phyloP scores from a whole-genome alignment of 2,888 invertebrate genomes.

The Rhaphigaster nebulosa region DNA sequence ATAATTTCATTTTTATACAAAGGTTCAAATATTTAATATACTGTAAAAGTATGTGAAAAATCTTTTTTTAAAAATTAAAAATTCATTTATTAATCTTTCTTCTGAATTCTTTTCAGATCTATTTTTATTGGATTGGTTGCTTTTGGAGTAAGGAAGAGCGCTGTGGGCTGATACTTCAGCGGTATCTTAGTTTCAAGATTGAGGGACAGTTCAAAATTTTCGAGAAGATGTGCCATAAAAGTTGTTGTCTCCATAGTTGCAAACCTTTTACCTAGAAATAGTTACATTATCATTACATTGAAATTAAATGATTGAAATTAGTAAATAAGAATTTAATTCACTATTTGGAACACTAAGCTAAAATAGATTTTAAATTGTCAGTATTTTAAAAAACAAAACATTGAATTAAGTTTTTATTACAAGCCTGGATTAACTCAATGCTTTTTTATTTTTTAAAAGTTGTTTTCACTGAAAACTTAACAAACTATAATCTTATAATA shows the following conservation, averaged over 20 bases:
- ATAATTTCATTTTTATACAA: background rate
- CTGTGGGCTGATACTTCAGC: slow-evolving; percentile 1
- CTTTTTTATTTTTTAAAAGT: no score
- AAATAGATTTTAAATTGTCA: no score
- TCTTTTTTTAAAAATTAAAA: background rate
- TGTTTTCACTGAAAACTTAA: no score
- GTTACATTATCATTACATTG: background rate
- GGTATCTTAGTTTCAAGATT: slow-evolving; percentile 36
- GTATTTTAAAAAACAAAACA: no score
- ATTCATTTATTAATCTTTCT: background rate
- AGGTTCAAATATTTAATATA: background rate
- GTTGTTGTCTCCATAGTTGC: slow-evolving; percentile 34
- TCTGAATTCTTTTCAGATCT: background rate
- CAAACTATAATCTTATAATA: no score
- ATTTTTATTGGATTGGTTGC: background rate
- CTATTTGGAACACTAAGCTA: no score
- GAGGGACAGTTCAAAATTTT: slow-evolving; percentile 4
- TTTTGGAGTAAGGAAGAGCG: background rate
- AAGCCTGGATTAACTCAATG: no score
- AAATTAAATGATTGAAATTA: background rate
- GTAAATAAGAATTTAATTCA: no score
- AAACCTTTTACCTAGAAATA: slow-evolving; percentile 40
- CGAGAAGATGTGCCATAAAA: slow-evolving; percentile 14
- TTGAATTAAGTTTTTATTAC: no score
- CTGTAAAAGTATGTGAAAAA: background rate